Evolutionary conservation across 1,140 invertebrate species (phyloP), one percentile per base, ranked within the genome.

Genomic region (Phymorhynchus buccinoides): DNA sequence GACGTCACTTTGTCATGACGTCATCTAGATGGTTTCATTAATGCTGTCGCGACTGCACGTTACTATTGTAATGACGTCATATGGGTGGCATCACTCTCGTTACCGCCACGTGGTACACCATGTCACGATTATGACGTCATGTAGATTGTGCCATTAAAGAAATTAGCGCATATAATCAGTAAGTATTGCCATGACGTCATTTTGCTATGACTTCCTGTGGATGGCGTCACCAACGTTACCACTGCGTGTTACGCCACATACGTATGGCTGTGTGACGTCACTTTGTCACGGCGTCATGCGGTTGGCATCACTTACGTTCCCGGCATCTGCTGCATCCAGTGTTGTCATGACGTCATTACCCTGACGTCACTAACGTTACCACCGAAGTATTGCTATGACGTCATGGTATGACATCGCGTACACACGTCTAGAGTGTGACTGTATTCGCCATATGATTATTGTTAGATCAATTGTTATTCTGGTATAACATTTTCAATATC

Each of bases 221-320:
- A 73, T 22, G 71, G 71, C 71, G 71, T 73, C 71, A 73, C 71
- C 14, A 73, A 73, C 71, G 27, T 73, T 12, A 73, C 71, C 71
- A 27, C 71, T 32, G 35, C 71, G 14, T 73, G 71, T 32, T 73
- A 73, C 30, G 35, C 71, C 71, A 73, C 4, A 32, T 73, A 73
- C 7, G 66, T 7, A 27, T n/a, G n/a, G 7, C 32, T n/a, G 6
- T 7, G 66, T 27, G 27, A 32, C 66, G 22, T 68, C 32, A 68
- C n/a, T n/a, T n/a, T n/a, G n/a, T n/a, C n/a, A n/a, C n/a, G n/a
- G n/a, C n/a, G n/a, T n/a, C n/a, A 73, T 32, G 37, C 35, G 37
- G 71, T 35, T 22, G 71, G 71, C 30, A 73, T 32, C 30, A 73
- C 71, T 3, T 32, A 35, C 30, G 37, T 73, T 6, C 30, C 32